phyloP scores from a whole-genome alignment of 2,113 vertebrate species.

The Ia io region DNA sequence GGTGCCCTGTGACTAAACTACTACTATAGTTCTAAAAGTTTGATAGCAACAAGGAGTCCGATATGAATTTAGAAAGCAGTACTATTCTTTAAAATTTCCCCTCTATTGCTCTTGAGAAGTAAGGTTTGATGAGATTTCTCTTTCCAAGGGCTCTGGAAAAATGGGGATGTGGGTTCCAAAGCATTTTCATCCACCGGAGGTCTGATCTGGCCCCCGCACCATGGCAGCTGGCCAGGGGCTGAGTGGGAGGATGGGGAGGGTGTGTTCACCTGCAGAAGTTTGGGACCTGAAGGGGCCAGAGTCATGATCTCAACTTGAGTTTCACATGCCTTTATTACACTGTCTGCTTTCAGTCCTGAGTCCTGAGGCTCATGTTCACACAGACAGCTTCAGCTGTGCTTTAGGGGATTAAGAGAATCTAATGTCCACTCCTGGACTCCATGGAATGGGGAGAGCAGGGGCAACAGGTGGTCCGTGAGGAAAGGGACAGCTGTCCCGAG shows the following conservation, averaged over 20 bases:
- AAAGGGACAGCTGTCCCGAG: background rate
- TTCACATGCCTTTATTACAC: background rate
- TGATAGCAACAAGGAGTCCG: background rate
- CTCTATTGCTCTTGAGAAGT: background rate
- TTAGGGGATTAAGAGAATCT: background rate
- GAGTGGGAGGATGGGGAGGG: background rate
- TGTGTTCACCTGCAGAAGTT: background rate
- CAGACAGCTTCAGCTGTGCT: background rate
- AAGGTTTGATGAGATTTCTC: background rate
- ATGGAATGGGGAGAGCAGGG: background rate
- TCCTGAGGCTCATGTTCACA: background rate
- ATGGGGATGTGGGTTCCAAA: background rate
- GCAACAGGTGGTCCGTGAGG: background rate
- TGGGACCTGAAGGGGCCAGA: background rate
- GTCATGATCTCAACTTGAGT: background rate
- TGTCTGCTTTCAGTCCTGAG: background rate
- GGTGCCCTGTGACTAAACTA: background rate
- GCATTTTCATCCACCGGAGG: no score
- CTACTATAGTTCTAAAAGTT: background rate
- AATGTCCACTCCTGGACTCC: background rate
- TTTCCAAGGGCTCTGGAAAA: background rate
- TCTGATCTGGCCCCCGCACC: background rate
- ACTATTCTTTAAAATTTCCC: background rate
- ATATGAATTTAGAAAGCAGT: background rate
- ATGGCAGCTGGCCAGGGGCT: fast-evolving